phyloP scores from a whole-genome alignment of 2,888 invertebrate species.

The Cotesia congregata region DNA sequence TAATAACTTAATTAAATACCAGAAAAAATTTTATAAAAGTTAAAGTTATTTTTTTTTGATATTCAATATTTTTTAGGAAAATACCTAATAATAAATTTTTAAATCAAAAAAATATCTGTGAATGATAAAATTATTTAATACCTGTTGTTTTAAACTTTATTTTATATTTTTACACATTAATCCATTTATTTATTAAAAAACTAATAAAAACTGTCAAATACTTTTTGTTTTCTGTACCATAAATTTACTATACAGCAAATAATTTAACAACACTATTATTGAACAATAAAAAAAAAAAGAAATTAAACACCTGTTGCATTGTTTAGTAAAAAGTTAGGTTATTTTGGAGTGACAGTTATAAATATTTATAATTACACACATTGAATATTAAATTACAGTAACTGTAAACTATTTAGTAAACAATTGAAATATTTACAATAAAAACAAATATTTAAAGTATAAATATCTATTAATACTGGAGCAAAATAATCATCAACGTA shows the following conservation, averaged over 20 bases:
- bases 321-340: slow-evolving; percentile 47
- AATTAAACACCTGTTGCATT: slow-evolving; percentile 47
- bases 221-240: too few relatives aligned
- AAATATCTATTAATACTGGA: background rate
- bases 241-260: background rate
- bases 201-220: too few relatives aligned
- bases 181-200: too few relatives aligned
- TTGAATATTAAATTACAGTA: background rate
- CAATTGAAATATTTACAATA: background rate
- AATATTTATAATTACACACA: background rate
- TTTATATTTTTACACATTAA: too few relatives aligned
- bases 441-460: background rate
- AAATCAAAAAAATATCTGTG: too few relatives aligned
- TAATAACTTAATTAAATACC: too few relatives aligned
- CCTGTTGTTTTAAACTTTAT: too few relatives aligned
- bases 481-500: background rate
- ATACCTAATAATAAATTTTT: too few relatives aligned
- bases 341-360: slow-evolving; percentile 11
- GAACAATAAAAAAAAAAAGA: background rate
- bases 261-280: background rate
- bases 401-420: background rate
- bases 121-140: too few relatives aligned
- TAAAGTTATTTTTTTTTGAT: too few relatives aligned
- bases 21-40: too few relatives aligned
- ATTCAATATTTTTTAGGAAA: too few relatives aligned